phyloP scores from a whole-genome alignment of 2,888 invertebrate genomes.

The Trichopoda pennipes region DNA sequence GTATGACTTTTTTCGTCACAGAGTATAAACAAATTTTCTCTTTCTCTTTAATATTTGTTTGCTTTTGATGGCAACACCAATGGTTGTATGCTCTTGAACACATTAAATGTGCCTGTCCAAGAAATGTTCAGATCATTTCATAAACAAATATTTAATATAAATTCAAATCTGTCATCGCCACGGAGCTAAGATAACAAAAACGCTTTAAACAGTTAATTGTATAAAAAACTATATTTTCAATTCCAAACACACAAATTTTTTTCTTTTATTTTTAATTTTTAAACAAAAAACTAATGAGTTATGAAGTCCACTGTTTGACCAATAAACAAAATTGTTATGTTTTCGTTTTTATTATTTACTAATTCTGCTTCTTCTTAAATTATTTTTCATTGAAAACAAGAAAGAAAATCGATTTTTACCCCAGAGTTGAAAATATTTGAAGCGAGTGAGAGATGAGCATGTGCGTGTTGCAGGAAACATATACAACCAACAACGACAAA shows the following conservation, averaged over 20 bases:
- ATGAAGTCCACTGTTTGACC: slow-evolving; percentile 2
- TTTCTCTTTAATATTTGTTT: too few relatives aligned
- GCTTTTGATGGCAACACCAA: too few relatives aligned
- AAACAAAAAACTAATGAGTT: neutral
- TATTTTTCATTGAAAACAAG: slow-evolving; percentile 40
- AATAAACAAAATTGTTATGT: neutral
- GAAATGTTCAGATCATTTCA: too few relatives aligned
- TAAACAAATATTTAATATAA: too few relatives aligned
- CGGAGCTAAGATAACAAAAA: too few relatives aligned
- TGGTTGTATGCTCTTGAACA: too few relatives aligned
- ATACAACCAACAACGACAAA: neutral
- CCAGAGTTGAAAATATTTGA: slow-evolving; percentile 25
- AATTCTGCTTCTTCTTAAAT: slow-evolving; percentile 26
- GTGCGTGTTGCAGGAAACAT: neutral
- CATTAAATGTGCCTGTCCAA: too few relatives aligned
- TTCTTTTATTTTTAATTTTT: neutral
- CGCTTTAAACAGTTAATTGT: too few relatives aligned
- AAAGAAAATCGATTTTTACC: slow-evolving; percentile 65
- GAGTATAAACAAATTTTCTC: too few relatives aligned
- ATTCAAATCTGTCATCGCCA: too few relatives aligned
- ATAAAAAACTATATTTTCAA: too few relatives aligned
- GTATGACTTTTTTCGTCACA: too few relatives aligned
- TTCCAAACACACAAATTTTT: neutral
- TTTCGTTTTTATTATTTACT: slow-evolving; percentile 10
- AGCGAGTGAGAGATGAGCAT: slow-evolving; percentile 19